phyloP scores from a whole-genome alignment of 1,140 invertebrate genomes.

The Charaxes varanes region DNA sequence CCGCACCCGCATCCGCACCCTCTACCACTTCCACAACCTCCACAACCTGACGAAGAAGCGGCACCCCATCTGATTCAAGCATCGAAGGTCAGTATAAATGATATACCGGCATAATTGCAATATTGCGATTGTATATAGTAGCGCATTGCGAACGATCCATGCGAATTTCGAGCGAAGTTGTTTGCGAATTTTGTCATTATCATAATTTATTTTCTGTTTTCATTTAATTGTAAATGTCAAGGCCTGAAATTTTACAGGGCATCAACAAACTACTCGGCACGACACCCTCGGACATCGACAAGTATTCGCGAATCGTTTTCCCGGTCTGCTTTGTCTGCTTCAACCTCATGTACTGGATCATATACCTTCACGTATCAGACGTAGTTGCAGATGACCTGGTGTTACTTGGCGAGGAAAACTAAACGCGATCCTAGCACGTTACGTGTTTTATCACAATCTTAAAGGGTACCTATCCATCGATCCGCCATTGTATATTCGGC shows the following conservation, averaged over 20 bases:
- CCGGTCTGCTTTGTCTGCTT: conserved; percentile 98
- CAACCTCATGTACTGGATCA: conserved; percentile 99
- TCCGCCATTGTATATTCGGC: conserved; percentile 14
- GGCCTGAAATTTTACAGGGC: conserved; percentile 73
- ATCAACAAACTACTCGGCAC: conserved; percentile 92
- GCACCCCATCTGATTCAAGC: conserved; percentile 85
- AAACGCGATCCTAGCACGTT: conserved; percentile 30
- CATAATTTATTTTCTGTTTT: neutral
- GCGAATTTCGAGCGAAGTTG: conserved; percentile 9
- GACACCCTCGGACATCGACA: conserved; percentile 96
- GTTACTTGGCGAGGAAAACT: conserved; percentile 86
- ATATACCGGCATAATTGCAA: neutral
- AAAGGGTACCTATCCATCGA: conserved; percentile 9
- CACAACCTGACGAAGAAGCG: conserved; percentile 76
- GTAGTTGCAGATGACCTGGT: conserved; percentile 95
- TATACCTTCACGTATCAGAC: conserved; percentile 96
- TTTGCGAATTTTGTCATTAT: conserved; percentile 6
- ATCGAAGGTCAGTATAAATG: conserved; percentile 75
- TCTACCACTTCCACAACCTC: too few relatives aligned
- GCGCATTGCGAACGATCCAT: conserved; percentile 13
- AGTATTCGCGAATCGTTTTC: conserved; percentile 96
- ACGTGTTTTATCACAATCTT: neutral
- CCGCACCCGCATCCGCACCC: conserved; percentile 10
- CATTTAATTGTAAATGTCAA: conserved; percentile 23
- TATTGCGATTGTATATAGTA: conserved; percentile 3